These are phyloP conservation scores for Drosophila paramelanica DNA, from an alignment of 2,888 invertebrate species.

Conservation along the genomic window DNA sequence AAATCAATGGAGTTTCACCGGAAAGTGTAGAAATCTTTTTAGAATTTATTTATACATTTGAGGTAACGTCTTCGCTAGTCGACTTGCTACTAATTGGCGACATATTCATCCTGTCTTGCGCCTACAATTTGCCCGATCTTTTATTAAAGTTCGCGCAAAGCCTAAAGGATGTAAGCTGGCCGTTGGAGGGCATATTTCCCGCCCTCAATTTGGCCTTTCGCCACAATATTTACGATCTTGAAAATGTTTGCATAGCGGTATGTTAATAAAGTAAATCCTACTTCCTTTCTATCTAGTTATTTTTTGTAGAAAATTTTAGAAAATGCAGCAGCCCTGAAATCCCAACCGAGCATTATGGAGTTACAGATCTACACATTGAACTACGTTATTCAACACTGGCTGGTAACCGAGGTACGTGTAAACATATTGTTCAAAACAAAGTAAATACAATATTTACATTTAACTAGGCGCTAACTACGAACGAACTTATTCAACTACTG, in stretches of 20 bases:
- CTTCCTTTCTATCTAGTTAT: not conserved
- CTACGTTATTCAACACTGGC: slow-evolving; percentile 52
- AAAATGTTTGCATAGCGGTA: slow-evolving; percentile 46
- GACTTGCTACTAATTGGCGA: slow-evolving; percentile 32
- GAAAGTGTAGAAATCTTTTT: slow-evolving; percentile 62
- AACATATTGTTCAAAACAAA: not conserved
- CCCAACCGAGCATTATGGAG: slow-evolving; percentile 28
- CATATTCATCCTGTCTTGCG: slow-evolving; percentile 51
- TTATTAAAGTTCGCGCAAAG: slow-evolving; percentile 27
- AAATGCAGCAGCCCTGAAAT: slow-evolving; percentile 2
- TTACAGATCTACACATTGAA: slow-evolving; percentile 57
- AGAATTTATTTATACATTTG: slow-evolving; percentile 63
- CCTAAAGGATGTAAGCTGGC: slow-evolving; percentile 41
- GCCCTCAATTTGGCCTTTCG: slow-evolving; percentile 57
- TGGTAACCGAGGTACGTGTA: slow-evolving; percentile 26
- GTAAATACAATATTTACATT: not conserved
- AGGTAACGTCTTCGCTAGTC: slow-evolving; percentile 26
- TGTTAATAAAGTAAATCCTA: not conserved
- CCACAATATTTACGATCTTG: slow-evolving; percentile 53
- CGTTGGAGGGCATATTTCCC: slow-evolving; percentile 46
- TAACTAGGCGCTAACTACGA: slow-evolving; percentile 12
- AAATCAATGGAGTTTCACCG: slow-evolving; percentile 58
- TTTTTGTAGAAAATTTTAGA: slow-evolving; percentile 54
- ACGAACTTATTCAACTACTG: slow-evolving; percentile 37
- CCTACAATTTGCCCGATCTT: slow-evolving; percentile 58